A percentile compares a stretch with the other conserved stretches of the same genome.
These are phyloP conservation scores for Yponomeuta sedellus DNA, from an alignment of 2,888 invertebrate genomes.

Conservation along the genomic window DNA sequence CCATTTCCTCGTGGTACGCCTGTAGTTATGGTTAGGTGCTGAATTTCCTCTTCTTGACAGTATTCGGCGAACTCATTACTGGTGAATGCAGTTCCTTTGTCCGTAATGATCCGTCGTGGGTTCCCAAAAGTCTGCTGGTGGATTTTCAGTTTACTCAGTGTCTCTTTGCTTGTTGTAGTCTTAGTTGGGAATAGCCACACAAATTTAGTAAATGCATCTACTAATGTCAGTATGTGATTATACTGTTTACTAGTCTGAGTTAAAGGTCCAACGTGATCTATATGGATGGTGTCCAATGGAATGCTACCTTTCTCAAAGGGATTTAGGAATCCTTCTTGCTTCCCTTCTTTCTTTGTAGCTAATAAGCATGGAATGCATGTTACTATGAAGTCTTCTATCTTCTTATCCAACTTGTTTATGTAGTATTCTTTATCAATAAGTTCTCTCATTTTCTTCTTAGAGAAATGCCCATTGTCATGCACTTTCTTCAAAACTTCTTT, in stretches of 20 bases:
- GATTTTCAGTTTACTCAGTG: conserved; percentile 28
- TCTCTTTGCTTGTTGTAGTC: conserved; percentile 31
- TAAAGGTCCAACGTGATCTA: conserved; percentile 42
- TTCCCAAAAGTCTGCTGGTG: conserved; percentile 39
- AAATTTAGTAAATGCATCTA: conserved; percentile 43
- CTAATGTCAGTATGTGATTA: conserved; percentile 37
- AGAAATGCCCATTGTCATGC: too few relatives aligned
- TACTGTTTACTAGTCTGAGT: conserved; percentile 34
- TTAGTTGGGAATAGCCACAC: conserved; percentile 40
- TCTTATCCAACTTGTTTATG: too few relatives aligned
- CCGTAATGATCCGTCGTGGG: conserved; percentile 36
- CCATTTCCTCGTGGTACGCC: conserved; percentile 28
- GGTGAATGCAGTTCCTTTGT: conserved; percentile 41
- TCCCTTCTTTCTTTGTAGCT: conserved; percentile 29
- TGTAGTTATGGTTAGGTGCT: conserved; percentile 31
- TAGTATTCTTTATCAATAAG: too few relatives aligned
- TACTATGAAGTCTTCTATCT: too few relatives aligned
- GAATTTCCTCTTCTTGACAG: conserved; percentile 36
- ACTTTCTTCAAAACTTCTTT: too few relatives aligned
- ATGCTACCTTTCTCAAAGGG: conserved; percentile 34
- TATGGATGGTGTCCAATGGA: conserved; percentile 36
- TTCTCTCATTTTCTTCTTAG: too few relatives aligned
- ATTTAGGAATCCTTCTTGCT: conserved; percentile 31
- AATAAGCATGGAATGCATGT: conserved; percentile 16
- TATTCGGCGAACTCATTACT: conserved; percentile 36